These are phyloP conservation scores for Semicossyphus pulcher DNA, from an alignment of 2,113 vertebrate species.

Conservation along the genomic window DNA sequence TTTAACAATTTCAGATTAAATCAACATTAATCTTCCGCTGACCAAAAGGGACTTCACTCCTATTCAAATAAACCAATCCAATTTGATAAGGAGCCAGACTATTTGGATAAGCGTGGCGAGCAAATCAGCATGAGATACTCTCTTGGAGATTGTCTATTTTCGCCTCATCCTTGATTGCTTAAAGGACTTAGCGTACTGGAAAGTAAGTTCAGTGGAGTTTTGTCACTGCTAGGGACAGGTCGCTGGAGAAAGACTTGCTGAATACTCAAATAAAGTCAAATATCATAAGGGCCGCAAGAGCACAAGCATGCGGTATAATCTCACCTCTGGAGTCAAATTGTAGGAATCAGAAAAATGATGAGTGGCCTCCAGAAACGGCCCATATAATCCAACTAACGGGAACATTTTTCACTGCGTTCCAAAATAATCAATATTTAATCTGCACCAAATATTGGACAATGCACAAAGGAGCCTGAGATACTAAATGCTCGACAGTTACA, in stretches of 20 bases:
- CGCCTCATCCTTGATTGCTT: slow-evolving; percentile 66
- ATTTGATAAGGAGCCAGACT: slow-evolving; percentile 74
- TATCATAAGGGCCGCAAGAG: slow-evolving; percentile 11
- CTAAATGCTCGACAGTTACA: slow-evolving; percentile 61
- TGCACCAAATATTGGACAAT: slow-evolving; percentile 79
- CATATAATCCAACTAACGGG: slow-evolving; percentile 66
- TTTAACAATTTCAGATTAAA: slow-evolving; percentile 81
- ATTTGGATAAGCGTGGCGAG: slow-evolving; percentile 69
- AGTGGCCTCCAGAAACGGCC: slow-evolving; percentile 64
- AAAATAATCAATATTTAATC: slow-evolving; percentile 86
- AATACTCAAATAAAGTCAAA: slow-evolving; percentile 43
- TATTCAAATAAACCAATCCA: slow-evolving; percentile 77
- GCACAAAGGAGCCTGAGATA: slow-evolving; percentile 70
- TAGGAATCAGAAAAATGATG: slow-evolving; percentile 69
- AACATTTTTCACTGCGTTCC: slow-evolving; percentile 79
- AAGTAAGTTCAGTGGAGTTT: slow-evolving; percentile 57
- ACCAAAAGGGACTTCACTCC: slow-evolving; percentile 70
- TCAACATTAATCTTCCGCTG: slow-evolving; percentile 75
- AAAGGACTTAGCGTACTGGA: slow-evolving; percentile 42
- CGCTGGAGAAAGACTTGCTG: slow-evolving; percentile 19
- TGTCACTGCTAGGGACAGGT: slow-evolving; percentile 12
- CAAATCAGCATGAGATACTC: slow-evolving; percentile 64
- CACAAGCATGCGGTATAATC: slow-evolving; percentile 46
- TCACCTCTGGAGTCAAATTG: slow-evolving; percentile 58
- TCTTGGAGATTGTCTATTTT: slow-evolving; percentile 64